A percentile compares a stretch with the other conserved stretches of the same genome.
phyloP scores from a whole-genome alignment of 2,888 invertebrate genomes.

The Saturnia japonica region DNA sequence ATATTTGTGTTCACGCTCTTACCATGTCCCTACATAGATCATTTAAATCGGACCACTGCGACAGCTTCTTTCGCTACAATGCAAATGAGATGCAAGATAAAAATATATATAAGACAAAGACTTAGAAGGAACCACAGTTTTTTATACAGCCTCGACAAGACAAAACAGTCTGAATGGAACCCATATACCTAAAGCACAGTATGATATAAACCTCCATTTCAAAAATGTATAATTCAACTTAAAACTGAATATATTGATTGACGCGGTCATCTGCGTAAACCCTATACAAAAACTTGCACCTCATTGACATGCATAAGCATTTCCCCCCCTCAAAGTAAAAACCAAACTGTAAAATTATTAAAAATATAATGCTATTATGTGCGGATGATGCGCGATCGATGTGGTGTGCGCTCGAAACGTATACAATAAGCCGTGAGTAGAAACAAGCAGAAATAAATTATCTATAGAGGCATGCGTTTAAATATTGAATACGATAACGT shows the following conservation, averaged over 20 bases:
- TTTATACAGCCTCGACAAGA: neutral
- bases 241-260: too few species aligned
- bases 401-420: constrained; percentile 49
- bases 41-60: constrained; percentile 26
- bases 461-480: neutral
- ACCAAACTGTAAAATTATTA: constrained; percentile 41
- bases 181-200: too few species aligned
- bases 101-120: too few species aligned
- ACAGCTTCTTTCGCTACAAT: constrained; percentile 29
- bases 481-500: neutral
- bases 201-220: too few species aligned
- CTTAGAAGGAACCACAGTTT: too few species aligned
- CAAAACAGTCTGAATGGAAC: too few species aligned
- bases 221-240: too few species aligned
- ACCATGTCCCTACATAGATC: neutral
- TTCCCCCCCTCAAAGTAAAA: constrained; percentile 37
- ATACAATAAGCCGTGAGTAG: constrained; percentile 49
- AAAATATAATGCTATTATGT: constrained; percentile 45
- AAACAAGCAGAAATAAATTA: constrained; percentile 27
- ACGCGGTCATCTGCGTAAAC: neutral
- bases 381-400: constrained; percentile 51
- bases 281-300: constrained; percentile 34
- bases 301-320: constrained; percentile 42
- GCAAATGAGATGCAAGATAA: constrained; percentile 40
- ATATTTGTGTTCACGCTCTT: neutral